Base-by-base conservation (phyloP, 2,888 invertebrate species). In the Acholoe squamosa region DNA sequence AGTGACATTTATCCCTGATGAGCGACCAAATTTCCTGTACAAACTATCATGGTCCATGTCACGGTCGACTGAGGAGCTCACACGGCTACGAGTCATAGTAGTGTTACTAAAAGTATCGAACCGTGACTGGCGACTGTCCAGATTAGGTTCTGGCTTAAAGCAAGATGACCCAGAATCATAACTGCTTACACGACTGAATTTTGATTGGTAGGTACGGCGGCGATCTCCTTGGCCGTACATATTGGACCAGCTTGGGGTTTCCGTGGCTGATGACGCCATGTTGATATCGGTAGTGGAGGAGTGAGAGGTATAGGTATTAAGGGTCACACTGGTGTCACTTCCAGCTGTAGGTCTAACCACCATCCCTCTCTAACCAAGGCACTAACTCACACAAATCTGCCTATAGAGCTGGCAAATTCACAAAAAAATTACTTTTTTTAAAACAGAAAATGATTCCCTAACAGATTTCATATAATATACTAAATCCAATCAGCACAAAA, bases 181-280 rank as follows among this genome's bases (percentile, higher is more conserved):
- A 51, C 43, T 88, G 88, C 52, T n/a, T 14, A 76, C 28, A 1
- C 56, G 33, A 28, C 90, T 51, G 31, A 88, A 90, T 16, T 76
- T 61, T 12, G 43, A 33, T 28, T 34, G 43, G 51, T 86, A 88
- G 10, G 67, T 43, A 52, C 76, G 67, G 25, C 67, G 61, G 7
- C 76, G 33, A 14, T 90, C 84, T 10, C 86, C 84, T 19, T 34
- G 43, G 7, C 88, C 90, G 43, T 54, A 88, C 28, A 84, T 25
- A 7, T 84, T 90, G 14, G 84, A 84, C 90, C 90, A 90, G 51
- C 84, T 84, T 52, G 90, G 80, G 80, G 71, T 25, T 3, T 51
- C 67, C 31, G 77, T 25, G 22, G 89, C 67, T 1, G 61, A 34
- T 22, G 67, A 28, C 34, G 28, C 43, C 43, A 19, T 77, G 25